phyloP scores from a whole-genome alignment of 2,113 vertebrate genomes.

The Sapajus apella region DNA sequence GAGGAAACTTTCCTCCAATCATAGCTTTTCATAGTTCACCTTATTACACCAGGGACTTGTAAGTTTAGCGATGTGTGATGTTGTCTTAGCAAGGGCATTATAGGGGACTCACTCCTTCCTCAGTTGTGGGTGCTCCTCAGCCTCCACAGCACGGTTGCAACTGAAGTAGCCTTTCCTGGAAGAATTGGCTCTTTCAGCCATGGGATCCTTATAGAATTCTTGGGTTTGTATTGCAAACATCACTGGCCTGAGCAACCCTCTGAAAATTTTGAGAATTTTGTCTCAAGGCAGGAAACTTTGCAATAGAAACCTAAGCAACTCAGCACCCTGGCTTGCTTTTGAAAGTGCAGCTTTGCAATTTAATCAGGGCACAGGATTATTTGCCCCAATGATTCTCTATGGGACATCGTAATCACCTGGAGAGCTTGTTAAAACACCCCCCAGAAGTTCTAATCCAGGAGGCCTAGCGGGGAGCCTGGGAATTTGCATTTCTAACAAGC shows the following conservation, averaged over 20 bases:
- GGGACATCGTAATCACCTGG: not conserved
- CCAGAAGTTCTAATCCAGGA: not conserved
- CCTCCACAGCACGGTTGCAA: not conserved
- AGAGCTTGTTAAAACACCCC: not conserved
- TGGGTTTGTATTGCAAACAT: not conserved
- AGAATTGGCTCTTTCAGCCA: not conserved
- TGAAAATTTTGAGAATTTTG: not conserved
- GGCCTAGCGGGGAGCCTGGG: not conserved
- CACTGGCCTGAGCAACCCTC: not conserved
- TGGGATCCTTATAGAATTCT: not conserved
- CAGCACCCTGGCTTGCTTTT: not conserved
- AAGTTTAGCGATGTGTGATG: not conserved
- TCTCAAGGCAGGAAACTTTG: conserved; percentile 16
- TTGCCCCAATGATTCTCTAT: not conserved
- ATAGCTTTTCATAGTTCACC: not conserved
- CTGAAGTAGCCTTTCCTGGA: not conserved
- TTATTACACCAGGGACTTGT: not conserved
- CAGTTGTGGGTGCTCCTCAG: not conserved
- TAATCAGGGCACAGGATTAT: not conserved
- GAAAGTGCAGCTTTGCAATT: not conserved
- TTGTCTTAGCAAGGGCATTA: not conserved
- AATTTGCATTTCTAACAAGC: not conserved
- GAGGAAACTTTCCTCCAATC: not conserved
- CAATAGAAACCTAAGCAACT: not conserved
- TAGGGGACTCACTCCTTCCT: not conserved